These are phyloP conservation scores for Malaclemys terrapin DNA, from an alignment of 2,113 vertebrate genomes.

Conservation along the genomic window DNA sequence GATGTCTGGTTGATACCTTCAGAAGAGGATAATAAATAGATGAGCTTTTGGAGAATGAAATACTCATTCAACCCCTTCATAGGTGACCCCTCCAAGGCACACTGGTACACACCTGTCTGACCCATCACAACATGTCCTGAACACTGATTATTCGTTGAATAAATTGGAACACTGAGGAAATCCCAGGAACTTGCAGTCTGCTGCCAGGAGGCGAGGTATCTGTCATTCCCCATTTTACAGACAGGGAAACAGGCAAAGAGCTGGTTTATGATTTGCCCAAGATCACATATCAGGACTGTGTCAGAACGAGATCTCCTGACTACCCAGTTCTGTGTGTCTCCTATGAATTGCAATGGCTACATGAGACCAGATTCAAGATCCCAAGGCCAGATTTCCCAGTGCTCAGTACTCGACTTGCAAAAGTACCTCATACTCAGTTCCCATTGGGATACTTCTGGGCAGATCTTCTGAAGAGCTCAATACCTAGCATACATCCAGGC, in stretches of 20 bases:
- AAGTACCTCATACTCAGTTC: background rate
- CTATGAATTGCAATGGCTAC: background rate
- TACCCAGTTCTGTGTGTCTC: background rate
- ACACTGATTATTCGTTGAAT: background rate
- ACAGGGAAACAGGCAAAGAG: background rate
- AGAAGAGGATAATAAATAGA: background rate
- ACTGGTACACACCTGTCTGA: background rate
- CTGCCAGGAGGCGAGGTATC: background rate
- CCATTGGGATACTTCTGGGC: background rate
- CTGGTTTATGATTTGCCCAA: background rate
- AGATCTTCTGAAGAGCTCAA: constrained; percentile 46
- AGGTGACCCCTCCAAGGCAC: background rate
- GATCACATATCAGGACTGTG: background rate
- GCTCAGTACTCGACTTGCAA: background rate
- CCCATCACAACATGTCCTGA: too few species aligned
- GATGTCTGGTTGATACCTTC: background rate
- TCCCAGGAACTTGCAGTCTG: background rate
- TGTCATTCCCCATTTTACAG: background rate
- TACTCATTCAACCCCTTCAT: background rate
- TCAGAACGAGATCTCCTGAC: background rate
- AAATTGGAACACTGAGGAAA: background rate
- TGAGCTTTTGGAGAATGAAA: background rate
- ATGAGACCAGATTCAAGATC: background rate
- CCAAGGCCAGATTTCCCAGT: background rate
- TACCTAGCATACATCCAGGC: background rate